These are phyloP conservation scores for Cyanocitta stelleri DNA, from an alignment of 2,113 vertebrate species.

Conservation along the genomic window DNA sequence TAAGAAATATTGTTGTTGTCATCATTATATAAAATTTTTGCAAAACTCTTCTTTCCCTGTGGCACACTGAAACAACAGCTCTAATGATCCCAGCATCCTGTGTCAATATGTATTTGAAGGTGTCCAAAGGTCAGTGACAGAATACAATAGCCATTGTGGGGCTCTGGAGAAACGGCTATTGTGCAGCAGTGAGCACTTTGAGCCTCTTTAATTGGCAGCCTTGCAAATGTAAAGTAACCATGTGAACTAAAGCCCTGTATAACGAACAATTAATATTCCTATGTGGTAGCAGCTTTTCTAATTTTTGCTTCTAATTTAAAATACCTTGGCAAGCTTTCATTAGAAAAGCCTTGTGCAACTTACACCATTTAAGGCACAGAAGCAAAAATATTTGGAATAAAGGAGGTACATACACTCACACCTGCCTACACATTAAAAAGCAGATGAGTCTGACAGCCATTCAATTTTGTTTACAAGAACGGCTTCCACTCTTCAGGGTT, in stretches of 20 bases:
- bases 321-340: constrained; percentile 24
- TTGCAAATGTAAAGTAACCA: constrained; percentile 45
- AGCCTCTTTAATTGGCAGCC: constrained; percentile 45
- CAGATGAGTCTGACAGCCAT: background rate
- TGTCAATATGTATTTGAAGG: constrained; percentile 51
- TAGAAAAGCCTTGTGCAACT: background rate
- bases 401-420: background rate
- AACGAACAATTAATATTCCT: constrained; percentile 52
- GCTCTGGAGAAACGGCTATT: background rate
- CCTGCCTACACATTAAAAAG: background rate
- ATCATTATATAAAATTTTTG: background rate
- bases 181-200: constrained; percentile 23
- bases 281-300: constrained; percentile 23
- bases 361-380: background rate
- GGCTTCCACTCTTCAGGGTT: background rate
- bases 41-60: background rate
- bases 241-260: constrained; percentile 9
- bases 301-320: constrained; percentile 47
- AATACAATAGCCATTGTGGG: constrained; percentile 4
- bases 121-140: constrained; percentile 27
- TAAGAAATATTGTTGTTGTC: background rate
- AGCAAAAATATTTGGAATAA: background rate
- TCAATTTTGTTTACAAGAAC: background rate
- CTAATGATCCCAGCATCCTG: constrained; percentile 20
- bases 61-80: background rate